Conservation (phyloP, 1,140 invertebrate species). For the Diuraphis noxia region DNA sequence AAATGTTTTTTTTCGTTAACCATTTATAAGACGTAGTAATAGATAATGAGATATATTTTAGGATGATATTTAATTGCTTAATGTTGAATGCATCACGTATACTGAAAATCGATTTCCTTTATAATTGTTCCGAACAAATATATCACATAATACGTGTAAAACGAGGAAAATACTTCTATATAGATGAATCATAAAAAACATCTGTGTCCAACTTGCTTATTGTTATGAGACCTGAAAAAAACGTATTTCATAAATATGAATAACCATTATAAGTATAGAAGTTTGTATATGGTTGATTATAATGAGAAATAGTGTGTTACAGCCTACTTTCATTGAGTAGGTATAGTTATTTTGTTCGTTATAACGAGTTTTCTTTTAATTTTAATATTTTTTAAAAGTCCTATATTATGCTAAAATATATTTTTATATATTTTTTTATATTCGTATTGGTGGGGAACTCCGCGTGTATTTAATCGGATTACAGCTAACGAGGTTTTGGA, state of each 20-base stretch:
- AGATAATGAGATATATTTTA: background rate
- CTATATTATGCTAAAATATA: background rate
- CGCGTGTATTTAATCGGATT: background rate
- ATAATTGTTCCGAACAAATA: background rate
- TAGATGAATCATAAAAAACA: slow-evolving; percentile 2
- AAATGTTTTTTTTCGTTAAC: background rate
- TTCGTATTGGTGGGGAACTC: background rate
- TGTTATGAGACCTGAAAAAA: slow-evolving; percentile 27
- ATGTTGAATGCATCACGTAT: background rate
- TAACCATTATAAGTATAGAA: slow-evolving; percentile 18
- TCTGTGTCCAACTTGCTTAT: slow-evolving; percentile 7
- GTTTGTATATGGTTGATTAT: background rate
- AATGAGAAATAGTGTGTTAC: background rate
- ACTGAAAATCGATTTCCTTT: background rate
- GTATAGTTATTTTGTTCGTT: background rate
- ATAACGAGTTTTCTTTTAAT: background rate
- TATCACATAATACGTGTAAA: background rate
- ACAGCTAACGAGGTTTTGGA: background rate
- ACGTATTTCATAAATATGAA: slow-evolving; percentile 15
- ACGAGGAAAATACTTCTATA: background rate
- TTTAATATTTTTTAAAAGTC: background rate
- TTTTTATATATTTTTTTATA: background rate
- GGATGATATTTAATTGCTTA: background rate
- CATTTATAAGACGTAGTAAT: background rate
- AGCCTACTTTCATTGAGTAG: slow-evolving; percentile 2